phyloP scores from a whole-genome alignment of 2,888 invertebrate genomes.

The Polyploca ridens region DNA sequence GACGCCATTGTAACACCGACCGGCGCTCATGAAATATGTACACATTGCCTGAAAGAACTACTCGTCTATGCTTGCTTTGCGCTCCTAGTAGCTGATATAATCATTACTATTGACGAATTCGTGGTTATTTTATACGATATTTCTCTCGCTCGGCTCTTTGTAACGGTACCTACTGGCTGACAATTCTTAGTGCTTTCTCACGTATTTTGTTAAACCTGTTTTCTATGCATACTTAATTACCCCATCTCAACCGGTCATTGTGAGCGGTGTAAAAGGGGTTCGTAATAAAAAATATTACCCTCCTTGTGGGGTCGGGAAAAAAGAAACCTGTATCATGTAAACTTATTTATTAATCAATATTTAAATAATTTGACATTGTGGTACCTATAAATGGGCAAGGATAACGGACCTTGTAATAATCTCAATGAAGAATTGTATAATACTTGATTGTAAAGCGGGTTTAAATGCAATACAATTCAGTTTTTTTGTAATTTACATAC shows the following conservation, averaged over 20 bases:
- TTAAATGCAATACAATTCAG: slow-evolving; percentile 1
- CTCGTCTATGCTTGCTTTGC: slow-evolving; percentile 39
- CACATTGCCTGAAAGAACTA: slow-evolving; percentile 72
- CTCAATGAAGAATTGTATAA: not conserved
- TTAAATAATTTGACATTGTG: not conserved
- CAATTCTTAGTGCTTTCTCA: slow-evolving; percentile 49
- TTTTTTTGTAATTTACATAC: not conserved
- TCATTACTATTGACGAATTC: slow-evolving; percentile 16
- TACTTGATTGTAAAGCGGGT: not conserved
- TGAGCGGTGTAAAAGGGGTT: slow-evolving; percentile 38
- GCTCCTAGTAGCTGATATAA: slow-evolving; percentile 37
- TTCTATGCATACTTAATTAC: slow-evolving; percentile 50
- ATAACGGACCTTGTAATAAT: not conserved
- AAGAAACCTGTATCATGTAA: slow-evolving; percentile 25
- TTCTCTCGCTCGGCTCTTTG: slow-evolving; percentile 16
- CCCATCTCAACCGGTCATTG: slow-evolving; percentile 53
- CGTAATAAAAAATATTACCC: slow-evolving; percentile 17
- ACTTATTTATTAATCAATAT: slow-evolving; percentile 14
- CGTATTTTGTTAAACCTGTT: slow-evolving; percentile 60
- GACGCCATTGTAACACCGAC: slow-evolving; percentile 74
- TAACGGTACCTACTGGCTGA: slow-evolving; percentile 39
- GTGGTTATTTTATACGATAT: not conserved
- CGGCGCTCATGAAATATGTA: slow-evolving; percentile 81
- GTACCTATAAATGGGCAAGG: not conserved
- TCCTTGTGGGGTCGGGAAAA: slow-evolving; percentile 2